Percentiles rank a stretch among this genome's conserved stretches.
Conservation (phyloP, 1,140 invertebrate genomes). For the Pomphorhynchus laevis region DNA sequence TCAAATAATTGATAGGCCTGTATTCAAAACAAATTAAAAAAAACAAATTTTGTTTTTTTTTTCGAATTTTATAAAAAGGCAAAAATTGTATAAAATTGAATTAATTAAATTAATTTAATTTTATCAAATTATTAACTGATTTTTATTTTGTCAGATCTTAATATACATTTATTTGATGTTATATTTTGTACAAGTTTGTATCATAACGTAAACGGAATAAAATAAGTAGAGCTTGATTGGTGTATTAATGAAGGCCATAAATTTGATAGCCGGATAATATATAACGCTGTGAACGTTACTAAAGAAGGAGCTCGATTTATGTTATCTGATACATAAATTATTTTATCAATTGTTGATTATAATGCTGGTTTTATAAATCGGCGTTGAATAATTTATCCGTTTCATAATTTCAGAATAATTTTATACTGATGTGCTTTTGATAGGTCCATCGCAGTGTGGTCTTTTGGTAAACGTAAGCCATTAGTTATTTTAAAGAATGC, state of each 20-base stretch:
- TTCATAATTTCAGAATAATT: no score
- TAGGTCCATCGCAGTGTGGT: slow-evolving; percentile 5
- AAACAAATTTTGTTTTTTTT: no score
- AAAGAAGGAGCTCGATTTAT: slow-evolving; percentile 55
- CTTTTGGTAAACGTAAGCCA: slow-evolving; percentile 8
- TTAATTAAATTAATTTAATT: background rate
- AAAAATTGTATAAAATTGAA: no score
- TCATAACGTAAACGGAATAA: background rate
- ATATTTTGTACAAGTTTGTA: background rate
- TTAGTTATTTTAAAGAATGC: slow-evolving; percentile 6
- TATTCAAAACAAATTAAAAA: no score
- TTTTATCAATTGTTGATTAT: background rate
- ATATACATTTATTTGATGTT: background rate
- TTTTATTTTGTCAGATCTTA: background rate
- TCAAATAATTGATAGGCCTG: no score
- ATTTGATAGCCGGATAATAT: background rate
- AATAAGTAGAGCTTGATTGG: background rate
- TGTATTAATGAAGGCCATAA: background rate
- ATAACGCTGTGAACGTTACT: slow-evolving; percentile 45
- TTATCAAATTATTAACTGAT: slow-evolving; percentile 2
- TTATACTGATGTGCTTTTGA: slow-evolving; percentile 7
- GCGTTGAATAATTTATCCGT: no score
- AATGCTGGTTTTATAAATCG: background rate
- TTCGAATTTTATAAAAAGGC: no score
- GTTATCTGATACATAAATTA: background rate